A percentile compares a stretch with the other conserved stretches of the same genome.
These are phyloP conservation scores for Drosophila prostipennis DNA, from an alignment of 2,888 invertebrate genomes.

Conservation along the genomic window DNA sequence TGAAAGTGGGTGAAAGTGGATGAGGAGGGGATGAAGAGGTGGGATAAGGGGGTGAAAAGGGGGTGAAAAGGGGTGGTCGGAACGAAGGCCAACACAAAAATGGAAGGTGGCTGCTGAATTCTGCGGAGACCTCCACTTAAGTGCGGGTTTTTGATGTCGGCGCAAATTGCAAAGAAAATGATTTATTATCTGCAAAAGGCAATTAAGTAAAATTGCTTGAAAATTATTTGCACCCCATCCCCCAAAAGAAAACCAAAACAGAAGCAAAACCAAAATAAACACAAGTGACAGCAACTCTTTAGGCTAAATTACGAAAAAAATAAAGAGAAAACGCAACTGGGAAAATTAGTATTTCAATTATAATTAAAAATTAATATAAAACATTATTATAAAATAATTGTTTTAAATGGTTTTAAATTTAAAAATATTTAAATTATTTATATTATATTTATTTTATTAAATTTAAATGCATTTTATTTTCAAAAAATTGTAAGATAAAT, in stretches of 20 bases:
- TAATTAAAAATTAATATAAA: no score
- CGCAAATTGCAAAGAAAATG: constrained; percentile 63
- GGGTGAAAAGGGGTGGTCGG: background rate
- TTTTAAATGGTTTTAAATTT: no score
- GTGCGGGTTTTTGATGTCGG: constrained; percentile 49
- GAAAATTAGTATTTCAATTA: no score
- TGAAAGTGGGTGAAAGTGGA: constrained; percentile 1
- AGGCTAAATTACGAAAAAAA: background rate
- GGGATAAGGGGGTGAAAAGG: background rate
- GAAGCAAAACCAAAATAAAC: constrained; percentile 20
- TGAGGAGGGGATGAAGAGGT: background rate
- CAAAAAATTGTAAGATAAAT: no score
- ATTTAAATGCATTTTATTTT: no score
- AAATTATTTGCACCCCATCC: constrained; percentile 57
- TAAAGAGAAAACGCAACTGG: no score
- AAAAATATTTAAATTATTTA: no score
- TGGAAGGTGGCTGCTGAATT: constrained; percentile 11
- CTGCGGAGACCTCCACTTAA: constrained; percentile 43
- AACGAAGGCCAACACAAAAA: constrained; percentile 2
- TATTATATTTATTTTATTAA: no score
- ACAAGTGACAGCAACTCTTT: constrained; percentile 20
- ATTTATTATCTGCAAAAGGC: constrained; percentile 74
- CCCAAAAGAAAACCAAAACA: constrained; percentile 11
- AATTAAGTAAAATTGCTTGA: constrained; percentile 72
- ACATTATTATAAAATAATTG: no score